Evolutionary conservation across 2,113 vertebrate species (phyloP).

Genomic region (Tricholaema leucomelas): DNA sequence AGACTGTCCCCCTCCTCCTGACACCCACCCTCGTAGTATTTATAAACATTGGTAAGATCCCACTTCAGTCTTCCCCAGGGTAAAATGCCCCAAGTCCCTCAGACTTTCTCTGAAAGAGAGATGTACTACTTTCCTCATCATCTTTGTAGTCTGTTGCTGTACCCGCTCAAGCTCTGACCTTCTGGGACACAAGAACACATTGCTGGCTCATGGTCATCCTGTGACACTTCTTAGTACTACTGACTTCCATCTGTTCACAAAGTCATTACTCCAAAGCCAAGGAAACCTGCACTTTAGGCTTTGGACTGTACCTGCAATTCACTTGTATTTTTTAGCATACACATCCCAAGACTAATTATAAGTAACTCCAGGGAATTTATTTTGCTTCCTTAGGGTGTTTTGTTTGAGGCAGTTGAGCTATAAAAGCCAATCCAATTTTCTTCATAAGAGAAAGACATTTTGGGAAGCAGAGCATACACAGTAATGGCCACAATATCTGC

Average conservation of each 20-base stretch:
- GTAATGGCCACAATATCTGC: neutral
- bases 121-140: too few relatives aligned
- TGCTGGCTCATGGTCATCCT: neutral
- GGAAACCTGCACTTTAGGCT: neutral
- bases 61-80: too few relatives aligned
- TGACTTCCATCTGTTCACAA: neutral
- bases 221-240: neutral
- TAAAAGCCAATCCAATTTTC: neutral
- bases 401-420: neutral
- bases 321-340: neutral
- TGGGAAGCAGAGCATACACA: neutral
- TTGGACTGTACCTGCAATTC: neutral
- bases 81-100: too few relatives aligned
- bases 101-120: too few relatives aligned
- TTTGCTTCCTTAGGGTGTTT: neutral
- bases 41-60: too few relatives aligned
- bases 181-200: too few relatives aligned
- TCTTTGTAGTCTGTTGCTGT: too few relatives aligned
- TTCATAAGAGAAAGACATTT: neutral
- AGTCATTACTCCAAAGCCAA: neutral
- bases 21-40: too few relatives aligned
- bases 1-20: too few relatives aligned
- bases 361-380: neutral
- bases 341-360: neutral
- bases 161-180: too few relatives aligned